Conservation (phyloP, 2,797 vertebrate genomes). For the Pseudopleuronectes americanus region DNA sequence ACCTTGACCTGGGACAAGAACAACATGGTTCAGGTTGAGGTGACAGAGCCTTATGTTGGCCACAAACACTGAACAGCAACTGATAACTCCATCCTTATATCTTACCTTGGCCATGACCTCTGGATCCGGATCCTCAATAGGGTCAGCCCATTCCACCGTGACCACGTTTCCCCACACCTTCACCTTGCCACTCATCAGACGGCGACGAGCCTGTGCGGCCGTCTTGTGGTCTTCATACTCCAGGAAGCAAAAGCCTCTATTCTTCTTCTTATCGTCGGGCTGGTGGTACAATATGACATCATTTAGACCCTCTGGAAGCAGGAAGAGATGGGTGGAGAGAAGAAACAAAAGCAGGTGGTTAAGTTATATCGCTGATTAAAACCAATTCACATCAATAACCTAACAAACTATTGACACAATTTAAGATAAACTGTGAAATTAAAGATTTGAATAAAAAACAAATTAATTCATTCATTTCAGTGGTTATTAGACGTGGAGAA, state of each 20-base stretch:
- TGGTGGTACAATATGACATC: constrained; percentile 99
- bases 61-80: background rate
- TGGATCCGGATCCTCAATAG: constrained; percentile 98
- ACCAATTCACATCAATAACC: background rate
- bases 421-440: background rate
- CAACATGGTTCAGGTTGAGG: background rate
- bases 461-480: background rate
- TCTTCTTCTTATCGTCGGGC: constrained; percentile 99
- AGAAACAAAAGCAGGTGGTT: constrained; percentile 12
- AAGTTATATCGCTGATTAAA: constrained; percentile 3
- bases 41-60: background rate
- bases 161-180: constrained; percentile 99
- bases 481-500: too few species aligned
- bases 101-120: constrained; percentile 99
- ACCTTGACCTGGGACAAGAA: constrained; percentile 91
- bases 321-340: constrained; percentile 19
- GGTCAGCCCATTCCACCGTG: constrained; percentile 99
- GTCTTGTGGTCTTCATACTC: constrained; percentile 99
- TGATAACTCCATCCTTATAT: background rate
- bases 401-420: too few species aligned
- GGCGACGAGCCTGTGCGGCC: constrained; percentile 95
- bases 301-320: constrained; percentile 93
- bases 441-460: background rate
- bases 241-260: constrained; percentile 98
- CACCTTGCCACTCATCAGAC: constrained; percentile 99